These are phyloP conservation scores for Mystacides longicornis DNA, from an alignment of 2,888 invertebrate genomes.

Conservation along the genomic window DNA sequence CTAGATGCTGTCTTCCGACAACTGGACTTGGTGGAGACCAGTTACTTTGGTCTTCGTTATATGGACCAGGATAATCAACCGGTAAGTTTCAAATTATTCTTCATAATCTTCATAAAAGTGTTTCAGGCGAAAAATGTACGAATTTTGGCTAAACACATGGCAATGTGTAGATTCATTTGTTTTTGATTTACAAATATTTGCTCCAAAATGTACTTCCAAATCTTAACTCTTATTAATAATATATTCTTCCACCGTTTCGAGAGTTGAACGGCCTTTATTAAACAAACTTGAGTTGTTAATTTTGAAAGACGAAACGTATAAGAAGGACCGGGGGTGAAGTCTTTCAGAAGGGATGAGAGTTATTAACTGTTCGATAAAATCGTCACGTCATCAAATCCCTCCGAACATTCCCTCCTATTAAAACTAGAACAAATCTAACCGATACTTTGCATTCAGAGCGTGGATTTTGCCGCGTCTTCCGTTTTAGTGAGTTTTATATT, in stretches of 20 bases:
- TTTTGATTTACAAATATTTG: too few species aligned
- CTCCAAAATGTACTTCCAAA: too few species aligned
- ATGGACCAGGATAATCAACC: slow-evolving; percentile 90
- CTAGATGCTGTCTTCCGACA: slow-evolving; percentile 89
- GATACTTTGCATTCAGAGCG: background rate
- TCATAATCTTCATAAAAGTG: too few species aligned
- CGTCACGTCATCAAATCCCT: background rate
- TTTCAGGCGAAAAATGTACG: too few species aligned
- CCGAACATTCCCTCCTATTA: background rate
- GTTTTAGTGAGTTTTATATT: background rate
- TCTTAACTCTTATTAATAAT: too few species aligned
- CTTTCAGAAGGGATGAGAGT: background rate
- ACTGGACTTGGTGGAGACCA: slow-evolving; percentile 89
- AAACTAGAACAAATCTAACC: background rate
- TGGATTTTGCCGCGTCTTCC: background rate
- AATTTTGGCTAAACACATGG: too few species aligned
- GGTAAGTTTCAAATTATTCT: slow-evolving; percentile 51
- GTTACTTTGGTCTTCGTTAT: slow-evolving; percentile 92
- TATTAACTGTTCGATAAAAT: background rate
- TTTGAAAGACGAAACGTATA: too few species aligned
- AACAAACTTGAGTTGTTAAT: too few species aligned
- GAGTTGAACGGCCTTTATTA: too few species aligned
- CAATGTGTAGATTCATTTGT: too few species aligned
- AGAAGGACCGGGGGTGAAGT: background rate
- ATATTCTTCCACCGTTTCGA: too few species aligned